Evolutionary conservation across 2,888 invertebrate genomes (phyloP).

Genomic region (Mechanitis messenoides): DNA sequence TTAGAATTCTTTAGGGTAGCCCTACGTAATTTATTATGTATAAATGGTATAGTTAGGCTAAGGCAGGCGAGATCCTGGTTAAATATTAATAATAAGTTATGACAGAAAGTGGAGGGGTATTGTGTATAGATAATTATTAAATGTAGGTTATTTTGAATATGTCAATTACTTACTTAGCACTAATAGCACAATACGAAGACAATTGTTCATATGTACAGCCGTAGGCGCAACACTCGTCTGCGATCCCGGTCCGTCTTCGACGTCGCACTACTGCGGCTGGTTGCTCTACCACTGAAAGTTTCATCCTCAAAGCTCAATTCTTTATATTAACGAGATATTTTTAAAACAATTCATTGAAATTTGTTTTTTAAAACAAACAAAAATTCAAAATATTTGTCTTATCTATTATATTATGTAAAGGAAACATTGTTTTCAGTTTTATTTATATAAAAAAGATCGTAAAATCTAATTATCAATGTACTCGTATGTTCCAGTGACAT

Average conservation of each 20-base stretch:
- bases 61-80: background rate
- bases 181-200: slow-evolving; percentile 65
- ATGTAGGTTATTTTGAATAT: background rate
- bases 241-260: slow-evolving; percentile 61
- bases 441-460: background rate
- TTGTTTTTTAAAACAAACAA: too few species aligned
- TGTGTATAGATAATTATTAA: too few species aligned
- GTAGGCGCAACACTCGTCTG: slow-evolving; percentile 64
- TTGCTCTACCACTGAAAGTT: slow-evolving; percentile 59
- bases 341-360: too few species aligned
- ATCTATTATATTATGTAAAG: too few species aligned
- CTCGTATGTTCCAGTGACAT: slow-evolving; percentile 2
- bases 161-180: slow-evolving; percentile 47
- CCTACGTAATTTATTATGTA: too few species aligned
- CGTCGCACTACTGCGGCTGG: slow-evolving; percentile 50
- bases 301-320: background rate
- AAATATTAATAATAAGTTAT: too few species aligned
- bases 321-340: too few species aligned
- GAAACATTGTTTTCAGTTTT: background rate
- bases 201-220: slow-evolving; percentile 65
- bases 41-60: too few species aligned
- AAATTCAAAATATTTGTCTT: background rate
- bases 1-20: too few species aligned
- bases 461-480: slow-evolving; percentile 16
- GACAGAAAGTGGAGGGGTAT: too few species aligned